phyloP scores from a whole-genome alignment of 64 coral and sea anemone genomes.

The Platygyra sinensis region DNA sequence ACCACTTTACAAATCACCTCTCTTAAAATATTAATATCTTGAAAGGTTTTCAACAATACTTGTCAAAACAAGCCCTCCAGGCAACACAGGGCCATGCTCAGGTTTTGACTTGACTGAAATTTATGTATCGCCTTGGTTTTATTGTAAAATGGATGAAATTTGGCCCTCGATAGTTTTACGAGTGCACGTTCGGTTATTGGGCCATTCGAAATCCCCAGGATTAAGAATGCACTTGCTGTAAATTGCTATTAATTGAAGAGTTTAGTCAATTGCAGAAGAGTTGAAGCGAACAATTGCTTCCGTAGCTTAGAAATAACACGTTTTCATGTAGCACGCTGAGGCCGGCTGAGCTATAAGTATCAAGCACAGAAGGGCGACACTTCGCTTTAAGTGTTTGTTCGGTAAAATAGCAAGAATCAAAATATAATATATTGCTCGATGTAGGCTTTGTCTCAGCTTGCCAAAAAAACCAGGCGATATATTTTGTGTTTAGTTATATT shows the following conservation, averaged over 20 bases:
- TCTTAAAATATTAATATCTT: conserved; percentile 61
- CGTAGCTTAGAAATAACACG: conserved; percentile 42
- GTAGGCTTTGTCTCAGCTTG: background rate
- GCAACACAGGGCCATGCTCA: conserved; percentile 18
- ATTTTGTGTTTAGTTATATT: conserved; percentile 15
- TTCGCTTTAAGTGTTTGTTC: background rate
- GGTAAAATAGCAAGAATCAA: background rate
- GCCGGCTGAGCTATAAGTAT: background rate
- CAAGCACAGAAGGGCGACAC: background rate
- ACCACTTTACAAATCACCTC: conserved; percentile 56
- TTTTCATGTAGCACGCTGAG: conserved; percentile 2
- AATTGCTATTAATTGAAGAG: conserved; percentile 26
- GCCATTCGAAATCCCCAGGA: background rate
- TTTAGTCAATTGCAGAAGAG: conserved; percentile 28
- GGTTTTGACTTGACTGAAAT: conserved; percentile 32
- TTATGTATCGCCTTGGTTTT: conserved; percentile 17
- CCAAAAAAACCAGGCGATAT: background rate
- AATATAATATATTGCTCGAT: background rate
- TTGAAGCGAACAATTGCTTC: conserved; percentile 32
- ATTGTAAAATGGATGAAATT: conserved; percentile 15
- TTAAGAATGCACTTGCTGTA: conserved; percentile 10
- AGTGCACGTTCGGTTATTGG: background rate
- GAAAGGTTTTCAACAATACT: conserved; percentile 52
- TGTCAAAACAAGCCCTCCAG: conserved; percentile 49
- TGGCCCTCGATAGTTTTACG: background rate